A percentile compares a stretch with the other conserved stretches of the same genome.
phyloP scores from a whole-genome alignment of 1,140 invertebrate genomes.

The Zaprionus gabonicus region DNA sequence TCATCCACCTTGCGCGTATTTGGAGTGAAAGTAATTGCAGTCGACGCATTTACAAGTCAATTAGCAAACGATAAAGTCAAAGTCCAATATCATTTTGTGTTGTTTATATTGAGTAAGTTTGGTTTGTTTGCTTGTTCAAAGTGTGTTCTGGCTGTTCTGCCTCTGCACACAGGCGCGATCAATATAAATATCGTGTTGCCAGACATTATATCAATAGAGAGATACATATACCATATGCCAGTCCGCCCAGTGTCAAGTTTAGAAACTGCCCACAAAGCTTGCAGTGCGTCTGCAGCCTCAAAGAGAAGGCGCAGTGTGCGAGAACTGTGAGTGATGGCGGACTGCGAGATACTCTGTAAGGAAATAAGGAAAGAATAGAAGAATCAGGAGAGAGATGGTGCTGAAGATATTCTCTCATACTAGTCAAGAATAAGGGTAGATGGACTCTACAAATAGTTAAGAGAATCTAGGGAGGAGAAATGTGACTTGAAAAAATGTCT shows the following conservation, averaged over 20 bases:
- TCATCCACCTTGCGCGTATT: constrained; percentile 4
- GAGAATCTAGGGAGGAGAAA: too few relatives aligned
- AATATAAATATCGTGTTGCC: background rate
- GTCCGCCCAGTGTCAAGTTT: constrained; percentile 6
- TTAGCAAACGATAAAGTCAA: background rate
- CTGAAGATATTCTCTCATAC: too few relatives aligned
- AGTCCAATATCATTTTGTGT: background rate
- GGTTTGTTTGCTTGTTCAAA: background rate
- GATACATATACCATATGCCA: background rate
- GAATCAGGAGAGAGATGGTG: too few relatives aligned
- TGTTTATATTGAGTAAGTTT: background rate
- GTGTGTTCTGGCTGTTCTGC: background rate
- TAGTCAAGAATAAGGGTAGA: too few relatives aligned
- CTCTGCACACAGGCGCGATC: background rate
- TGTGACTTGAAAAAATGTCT: too few relatives aligned
- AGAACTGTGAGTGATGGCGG: background rate
- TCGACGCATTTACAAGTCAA: background rate
- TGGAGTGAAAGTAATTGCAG: constrained; percentile 5
- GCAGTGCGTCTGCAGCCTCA: background rate
- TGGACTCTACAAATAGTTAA: too few relatives aligned
- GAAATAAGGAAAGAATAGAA: background rate
- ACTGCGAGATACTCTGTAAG: background rate
- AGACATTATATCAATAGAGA: background rate
- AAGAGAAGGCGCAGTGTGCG: background rate
- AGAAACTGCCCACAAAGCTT: constrained; percentile 1